Conservation (phyloP, 2,888 invertebrate species). For the Gisinianus flammeolus region DNA sequence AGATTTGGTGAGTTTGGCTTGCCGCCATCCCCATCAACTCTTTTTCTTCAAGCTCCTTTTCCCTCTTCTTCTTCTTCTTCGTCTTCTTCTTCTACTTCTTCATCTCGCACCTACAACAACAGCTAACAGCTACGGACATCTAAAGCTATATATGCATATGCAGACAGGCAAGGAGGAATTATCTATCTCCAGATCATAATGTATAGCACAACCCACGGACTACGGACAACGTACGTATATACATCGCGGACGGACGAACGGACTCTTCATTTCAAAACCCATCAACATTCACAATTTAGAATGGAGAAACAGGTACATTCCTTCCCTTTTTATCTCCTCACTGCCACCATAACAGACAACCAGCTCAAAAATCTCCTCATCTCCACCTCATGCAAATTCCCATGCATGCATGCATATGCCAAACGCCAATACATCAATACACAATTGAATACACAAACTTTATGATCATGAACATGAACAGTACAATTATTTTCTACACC, state of each 20-base stretch:
- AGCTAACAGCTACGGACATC: neutral
- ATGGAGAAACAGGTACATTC: conserved; percentile 16
- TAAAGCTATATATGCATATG: conserved; percentile 4
- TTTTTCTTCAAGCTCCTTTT: no score
- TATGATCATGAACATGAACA: neutral
- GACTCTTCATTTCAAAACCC: neutral
- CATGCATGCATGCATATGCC: neutral
- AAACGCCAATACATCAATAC: no score
- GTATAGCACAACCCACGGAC: conserved; percentile 35
- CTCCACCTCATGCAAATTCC: neutral
- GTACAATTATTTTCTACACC: no score
- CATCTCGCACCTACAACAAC: neutral
- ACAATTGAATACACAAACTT: no score
- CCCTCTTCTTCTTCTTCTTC: conserved; percentile 15
- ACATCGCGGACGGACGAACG: no score
- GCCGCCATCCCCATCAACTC: conserved; percentile 12
- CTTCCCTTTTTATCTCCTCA: neutral
- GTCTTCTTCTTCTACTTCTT: neutral
- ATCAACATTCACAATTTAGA: conserved; percentile 5
- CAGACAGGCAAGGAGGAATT: conserved; percentile 33
- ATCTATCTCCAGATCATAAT: conserved; percentile 30
- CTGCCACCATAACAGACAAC: neutral
- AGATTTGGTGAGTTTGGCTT: neutral
- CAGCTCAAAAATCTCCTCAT: neutral
- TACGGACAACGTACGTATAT: no score